Percentiles rank a stretch among this genome's conserved stretches.
phyloP scores from a whole-genome alignment of 2,888 invertebrate genomes.

The Vandiemenella viatica region DNA sequence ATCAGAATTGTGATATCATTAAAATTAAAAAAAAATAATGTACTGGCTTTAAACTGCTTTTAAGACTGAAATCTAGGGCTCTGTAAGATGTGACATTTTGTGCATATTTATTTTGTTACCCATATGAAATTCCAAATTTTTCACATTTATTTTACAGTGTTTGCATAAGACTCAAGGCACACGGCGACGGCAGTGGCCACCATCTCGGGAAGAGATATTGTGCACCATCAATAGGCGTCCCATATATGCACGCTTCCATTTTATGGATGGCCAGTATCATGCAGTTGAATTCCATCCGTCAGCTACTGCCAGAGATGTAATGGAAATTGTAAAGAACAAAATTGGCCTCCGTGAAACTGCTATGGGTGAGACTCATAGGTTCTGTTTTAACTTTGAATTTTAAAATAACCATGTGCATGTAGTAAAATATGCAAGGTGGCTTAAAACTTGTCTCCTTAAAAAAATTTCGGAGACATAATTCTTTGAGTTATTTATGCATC shows the following conservation, averaged over 20 bases:
- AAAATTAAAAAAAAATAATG: too few relatives aligned
- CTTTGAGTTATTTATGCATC: too few relatives aligned
- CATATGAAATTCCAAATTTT: too few relatives aligned
- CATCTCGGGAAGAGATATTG: slow-evolving; percentile 80
- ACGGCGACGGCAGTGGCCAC: slow-evolving; percentile 74
- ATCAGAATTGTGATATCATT: too few relatives aligned
- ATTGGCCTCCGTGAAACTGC: slow-evolving; percentile 70
- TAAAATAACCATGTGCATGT: neutral
- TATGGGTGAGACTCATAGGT: slow-evolving; percentile 38
- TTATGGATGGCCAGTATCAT: slow-evolving; percentile 90
- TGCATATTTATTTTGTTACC: too few relatives aligned
- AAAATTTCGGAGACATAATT: too few relatives aligned
- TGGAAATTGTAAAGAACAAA: slow-evolving; percentile 74
- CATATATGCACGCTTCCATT: slow-evolving; percentile 78
- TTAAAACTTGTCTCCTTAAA: too few relatives aligned
- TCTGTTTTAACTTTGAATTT: neutral
- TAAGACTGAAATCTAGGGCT: too few relatives aligned
- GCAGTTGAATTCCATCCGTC: slow-evolving; percentile 91
- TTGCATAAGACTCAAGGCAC: slow-evolving; percentile 48
- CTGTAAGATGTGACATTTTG: too few relatives aligned
- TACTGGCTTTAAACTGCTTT: too few relatives aligned
- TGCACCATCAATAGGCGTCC: slow-evolving; percentile 83
- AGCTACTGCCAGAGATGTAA: slow-evolving; percentile 77
- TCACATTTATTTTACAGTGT: slow-evolving; percentile 37
- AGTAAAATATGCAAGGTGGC: neutral